Evolutionary conservation across 2,888 invertebrate genomes (phyloP).

Genomic region (Ornithoptera alexandrae): DNA sequence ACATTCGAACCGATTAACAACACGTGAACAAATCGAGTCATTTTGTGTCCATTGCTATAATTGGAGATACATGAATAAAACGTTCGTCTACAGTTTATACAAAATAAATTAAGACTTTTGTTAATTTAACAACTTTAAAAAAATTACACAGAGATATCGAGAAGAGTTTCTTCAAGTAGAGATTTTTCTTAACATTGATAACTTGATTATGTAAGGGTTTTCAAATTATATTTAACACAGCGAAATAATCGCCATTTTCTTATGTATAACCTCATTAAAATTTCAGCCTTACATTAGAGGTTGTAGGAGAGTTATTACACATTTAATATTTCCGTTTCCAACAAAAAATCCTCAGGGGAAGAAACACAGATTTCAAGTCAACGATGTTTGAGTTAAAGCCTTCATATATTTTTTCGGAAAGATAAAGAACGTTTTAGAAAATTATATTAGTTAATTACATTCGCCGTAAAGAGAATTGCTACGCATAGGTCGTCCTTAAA

Average conservation of each 20-base stretch:
- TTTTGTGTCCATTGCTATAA: conserved; percentile 1
- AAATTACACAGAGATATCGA: too few species aligned
- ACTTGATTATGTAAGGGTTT: too few species aligned
- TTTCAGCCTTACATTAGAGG: not conserved
- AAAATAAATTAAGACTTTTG: too few species aligned
- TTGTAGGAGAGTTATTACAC: conserved; percentile 48
- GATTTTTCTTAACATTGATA: too few species aligned
- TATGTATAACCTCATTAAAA: too few species aligned
- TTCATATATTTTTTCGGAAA: conserved; percentile 49
- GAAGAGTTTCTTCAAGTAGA: too few species aligned
- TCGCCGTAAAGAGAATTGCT: conserved; percentile 48
- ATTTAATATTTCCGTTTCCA: conserved; percentile 54
- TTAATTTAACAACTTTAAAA: too few species aligned
- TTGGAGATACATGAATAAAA: conserved; percentile 6
- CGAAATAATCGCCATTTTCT: too few species aligned
- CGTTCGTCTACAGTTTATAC: conserved; percentile 26
- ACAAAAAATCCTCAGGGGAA: conserved; percentile 45
- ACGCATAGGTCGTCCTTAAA: conserved; percentile 49
- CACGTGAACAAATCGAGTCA: conserved; percentile 19
- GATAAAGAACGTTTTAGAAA: conserved; percentile 47
- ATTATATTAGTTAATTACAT: conserved; percentile 61
- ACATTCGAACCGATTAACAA: conserved; percentile 19
- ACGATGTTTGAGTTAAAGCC: conserved; percentile 31
- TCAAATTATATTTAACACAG: too few species aligned
- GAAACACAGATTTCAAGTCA: conserved; percentile 41